A percentile compares a stretch with the other conserved stretches of the same genome.
Evolutionary conservation across 2,113 vertebrate genomes (phyloP).

Genomic region (Pelodiscus sinensis): DNA sequence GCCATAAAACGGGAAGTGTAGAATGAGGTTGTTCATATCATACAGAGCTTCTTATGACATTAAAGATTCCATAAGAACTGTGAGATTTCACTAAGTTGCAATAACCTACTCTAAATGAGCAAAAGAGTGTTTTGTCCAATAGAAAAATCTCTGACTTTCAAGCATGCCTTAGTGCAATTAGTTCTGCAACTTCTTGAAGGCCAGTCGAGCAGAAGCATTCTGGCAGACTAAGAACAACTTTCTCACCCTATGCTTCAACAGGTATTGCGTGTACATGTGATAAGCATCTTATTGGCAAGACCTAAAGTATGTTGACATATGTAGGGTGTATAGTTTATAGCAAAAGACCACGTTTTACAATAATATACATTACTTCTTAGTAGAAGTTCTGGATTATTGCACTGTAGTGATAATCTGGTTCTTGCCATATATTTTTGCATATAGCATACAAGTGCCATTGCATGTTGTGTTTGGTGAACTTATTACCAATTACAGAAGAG

Average conservation of each 20-base stretch:
- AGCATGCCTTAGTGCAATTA: neutral
- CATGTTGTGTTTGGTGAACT: neutral
- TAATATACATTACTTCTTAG: neutral
- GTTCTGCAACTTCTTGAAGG: neutral
- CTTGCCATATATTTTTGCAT: neutral
- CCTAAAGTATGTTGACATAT: neutral
- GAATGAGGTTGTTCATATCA: neutral
- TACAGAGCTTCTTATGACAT: neutral
- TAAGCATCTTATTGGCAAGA: neutral
- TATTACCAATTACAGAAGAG: neutral
- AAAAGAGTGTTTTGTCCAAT: neutral
- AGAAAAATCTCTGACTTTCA: neutral
- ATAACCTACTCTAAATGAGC: neutral
- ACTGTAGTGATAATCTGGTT: neutral
- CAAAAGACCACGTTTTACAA: neutral
- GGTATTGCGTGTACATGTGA: neutral
- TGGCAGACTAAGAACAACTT: neutral
- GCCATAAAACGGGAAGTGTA: neutral
- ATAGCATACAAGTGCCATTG: neutral
- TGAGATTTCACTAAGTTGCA: neutral
- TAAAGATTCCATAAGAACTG: neutral
- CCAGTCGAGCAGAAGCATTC: neutral
- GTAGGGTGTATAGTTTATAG: neutral
- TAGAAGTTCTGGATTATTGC: neutral
- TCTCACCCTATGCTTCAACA: neutral